These are phyloP conservation scores for Colaptes auratus DNA, from an alignment of 2,113 vertebrate species.

Conservation along the genomic window DNA sequence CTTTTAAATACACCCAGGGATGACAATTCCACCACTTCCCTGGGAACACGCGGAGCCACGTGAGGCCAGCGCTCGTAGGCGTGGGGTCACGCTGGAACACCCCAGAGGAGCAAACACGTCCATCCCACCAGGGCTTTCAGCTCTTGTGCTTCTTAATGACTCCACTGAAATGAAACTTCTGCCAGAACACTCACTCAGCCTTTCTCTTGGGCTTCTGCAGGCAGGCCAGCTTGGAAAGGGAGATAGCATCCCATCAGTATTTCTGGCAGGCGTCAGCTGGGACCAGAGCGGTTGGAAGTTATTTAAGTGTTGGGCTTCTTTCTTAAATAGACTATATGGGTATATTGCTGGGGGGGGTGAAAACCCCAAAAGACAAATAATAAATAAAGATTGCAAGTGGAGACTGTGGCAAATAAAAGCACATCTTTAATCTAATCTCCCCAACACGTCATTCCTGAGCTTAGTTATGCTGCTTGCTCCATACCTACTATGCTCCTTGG, in stretches of 20 bases:
- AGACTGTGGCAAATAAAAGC: background rate
- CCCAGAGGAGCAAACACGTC: background rate
- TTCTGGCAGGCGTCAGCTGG: background rate
- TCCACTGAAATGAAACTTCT: background rate
- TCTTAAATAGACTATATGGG: background rate
- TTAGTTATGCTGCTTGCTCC: background rate
- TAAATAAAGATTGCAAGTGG: background rate
- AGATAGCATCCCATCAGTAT: background rate
- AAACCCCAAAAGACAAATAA: background rate
- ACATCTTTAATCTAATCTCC: background rate
- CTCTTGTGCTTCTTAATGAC: background rate
- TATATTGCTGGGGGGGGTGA: background rate
- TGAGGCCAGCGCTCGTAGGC: fast-evolving
- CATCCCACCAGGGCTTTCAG: background rate
- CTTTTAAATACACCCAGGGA: too few relatives aligned
- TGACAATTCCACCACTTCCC: too few relatives aligned
- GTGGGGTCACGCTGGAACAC: background rate
- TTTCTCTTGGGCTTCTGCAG: background rate
- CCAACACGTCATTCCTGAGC: background rate
- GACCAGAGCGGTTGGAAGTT: background rate
- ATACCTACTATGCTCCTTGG: background rate
- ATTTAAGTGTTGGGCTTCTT: background rate
- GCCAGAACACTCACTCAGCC: background rate
- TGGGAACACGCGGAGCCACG: fast-evolving
- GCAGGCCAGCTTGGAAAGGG: background rate